Conservation (phyloP, 2,888 invertebrate species). For the Parapristionchus giblindavisi region DNA sequence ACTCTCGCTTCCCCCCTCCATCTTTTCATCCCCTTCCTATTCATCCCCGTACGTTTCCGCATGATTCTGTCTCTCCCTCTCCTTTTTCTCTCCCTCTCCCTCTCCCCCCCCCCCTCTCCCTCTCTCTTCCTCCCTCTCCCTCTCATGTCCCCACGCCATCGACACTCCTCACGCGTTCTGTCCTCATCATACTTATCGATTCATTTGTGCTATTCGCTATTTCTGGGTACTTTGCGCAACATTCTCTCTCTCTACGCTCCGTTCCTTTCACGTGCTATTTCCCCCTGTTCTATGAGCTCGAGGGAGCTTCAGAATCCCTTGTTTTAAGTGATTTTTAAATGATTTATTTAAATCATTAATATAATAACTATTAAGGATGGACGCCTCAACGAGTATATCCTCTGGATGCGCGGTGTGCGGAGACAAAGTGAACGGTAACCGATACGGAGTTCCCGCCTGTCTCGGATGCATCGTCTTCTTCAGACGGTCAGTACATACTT, state of each 20-base stretch:
- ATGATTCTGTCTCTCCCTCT: conserved; percentile 6
- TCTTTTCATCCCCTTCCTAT: neutral
- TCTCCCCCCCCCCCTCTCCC: conserved; percentile 14
- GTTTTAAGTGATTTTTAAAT: no score
- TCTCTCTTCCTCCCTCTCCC: conserved; percentile 22
- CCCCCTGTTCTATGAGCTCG: no score
- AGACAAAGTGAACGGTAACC: conserved; percentile 36
- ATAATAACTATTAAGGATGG: no score
- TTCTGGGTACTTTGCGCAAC: neutral
- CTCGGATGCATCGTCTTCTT: conserved; percentile 40
- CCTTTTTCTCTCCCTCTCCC: conserved; percentile 24
- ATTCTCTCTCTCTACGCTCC: neutral
- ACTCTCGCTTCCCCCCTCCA: neutral
- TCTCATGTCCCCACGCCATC: conserved; percentile 19
- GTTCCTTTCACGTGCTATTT: no score
- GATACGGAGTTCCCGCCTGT: conserved; percentile 38
- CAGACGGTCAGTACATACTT: conserved; percentile 20
- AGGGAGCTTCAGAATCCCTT: no score
- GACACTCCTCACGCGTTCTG: neutral
- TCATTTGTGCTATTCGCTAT: conserved; percentile 2
- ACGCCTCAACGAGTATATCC: neutral
- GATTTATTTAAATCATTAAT: no score
- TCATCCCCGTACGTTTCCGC: neutral
- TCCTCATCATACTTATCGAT: neutral
- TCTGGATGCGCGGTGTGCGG: conserved; percentile 31